A percentile compares a stretch with the other conserved stretches of the same genome.
Evolutionary conservation across 1,140 invertebrate genomes (phyloP).

Genomic region (Melanaphis sacchari): DNA sequence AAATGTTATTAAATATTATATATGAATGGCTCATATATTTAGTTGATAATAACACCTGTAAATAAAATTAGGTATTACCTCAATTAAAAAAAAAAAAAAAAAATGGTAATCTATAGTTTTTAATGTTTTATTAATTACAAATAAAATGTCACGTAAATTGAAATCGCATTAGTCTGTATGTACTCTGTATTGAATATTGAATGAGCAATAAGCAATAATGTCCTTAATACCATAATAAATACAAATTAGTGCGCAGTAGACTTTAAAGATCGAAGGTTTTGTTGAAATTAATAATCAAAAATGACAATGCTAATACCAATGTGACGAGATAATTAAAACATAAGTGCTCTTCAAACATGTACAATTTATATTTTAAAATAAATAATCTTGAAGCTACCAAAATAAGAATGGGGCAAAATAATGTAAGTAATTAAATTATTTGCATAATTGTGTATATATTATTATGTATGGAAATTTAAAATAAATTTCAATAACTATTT

Average conservation of each 20-base stretch:
- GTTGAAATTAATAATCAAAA: not conserved
- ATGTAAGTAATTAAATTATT: not conserved
- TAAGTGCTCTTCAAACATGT: not conserved
- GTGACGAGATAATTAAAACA: too few species aligned
- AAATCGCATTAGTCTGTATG: not conserved
- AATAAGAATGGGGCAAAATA: not conserved
- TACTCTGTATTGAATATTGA: not conserved
- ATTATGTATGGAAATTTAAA: not conserved
- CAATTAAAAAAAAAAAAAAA: too few species aligned
- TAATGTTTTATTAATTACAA: not conserved
- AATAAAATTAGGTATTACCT: too few species aligned
- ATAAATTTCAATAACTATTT: not conserved
- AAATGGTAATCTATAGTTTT: not conserved
- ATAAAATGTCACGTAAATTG: not conserved
- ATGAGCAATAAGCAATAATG: not conserved
- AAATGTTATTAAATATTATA: too few species aligned
- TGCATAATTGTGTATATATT: not conserved
- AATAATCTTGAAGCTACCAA: not conserved
- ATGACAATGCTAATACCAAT: not conserved
- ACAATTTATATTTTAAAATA: not conserved
- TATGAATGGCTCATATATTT: not conserved
- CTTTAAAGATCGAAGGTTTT: not conserved
- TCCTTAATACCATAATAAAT: not conserved
- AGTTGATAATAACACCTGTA: not conserved
- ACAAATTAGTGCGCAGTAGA: not conserved